Evolutionary conservation across 2,113 vertebrate species (phyloP).

Genomic region (Ia io): DNA sequence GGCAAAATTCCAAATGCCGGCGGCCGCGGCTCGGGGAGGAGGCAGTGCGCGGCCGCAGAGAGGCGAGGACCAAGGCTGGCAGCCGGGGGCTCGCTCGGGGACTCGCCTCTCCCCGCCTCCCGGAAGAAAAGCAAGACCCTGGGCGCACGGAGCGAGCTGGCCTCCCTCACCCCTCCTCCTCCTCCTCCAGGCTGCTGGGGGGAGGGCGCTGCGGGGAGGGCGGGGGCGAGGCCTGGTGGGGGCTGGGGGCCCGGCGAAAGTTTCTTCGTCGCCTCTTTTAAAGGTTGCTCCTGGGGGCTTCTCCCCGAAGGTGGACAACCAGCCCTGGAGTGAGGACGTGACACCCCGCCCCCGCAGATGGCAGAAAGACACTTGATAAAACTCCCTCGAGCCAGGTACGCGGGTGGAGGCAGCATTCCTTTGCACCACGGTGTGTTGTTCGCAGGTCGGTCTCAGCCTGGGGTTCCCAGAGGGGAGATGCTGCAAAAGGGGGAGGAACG

Average conservation of each 20-base stretch:
- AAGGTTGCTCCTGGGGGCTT: background rate
- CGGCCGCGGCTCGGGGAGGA: background rate
- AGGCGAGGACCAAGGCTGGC: background rate
- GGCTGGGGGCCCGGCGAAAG: conserved; percentile 42
- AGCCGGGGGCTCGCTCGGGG: background rate
- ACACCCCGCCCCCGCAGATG: background rate
- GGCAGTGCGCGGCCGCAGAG: conserved; percentile 29
- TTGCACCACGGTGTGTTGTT: background rate
- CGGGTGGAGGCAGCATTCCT: background rate
- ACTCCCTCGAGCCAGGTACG: background rate
- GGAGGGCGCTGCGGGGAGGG: background rate
- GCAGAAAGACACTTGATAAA: background rate
- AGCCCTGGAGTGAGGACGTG: background rate
- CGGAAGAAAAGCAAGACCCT: background rate
- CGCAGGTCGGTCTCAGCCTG: background rate
- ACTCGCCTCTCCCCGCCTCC: background rate
- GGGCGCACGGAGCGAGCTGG: background rate
- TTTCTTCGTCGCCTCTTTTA: conserved; percentile 45
- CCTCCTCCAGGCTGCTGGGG: background rate
- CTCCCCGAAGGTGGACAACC: background rate
- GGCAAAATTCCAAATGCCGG: conserved; percentile 65
- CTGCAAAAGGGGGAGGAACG: background rate
- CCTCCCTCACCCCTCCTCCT: background rate
- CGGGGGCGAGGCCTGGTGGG: background rate
- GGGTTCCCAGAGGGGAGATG: background rate